Evolutionary conservation across 2,113 vertebrate genomes (phyloP).

Genomic region (Alces alces): DNA sequence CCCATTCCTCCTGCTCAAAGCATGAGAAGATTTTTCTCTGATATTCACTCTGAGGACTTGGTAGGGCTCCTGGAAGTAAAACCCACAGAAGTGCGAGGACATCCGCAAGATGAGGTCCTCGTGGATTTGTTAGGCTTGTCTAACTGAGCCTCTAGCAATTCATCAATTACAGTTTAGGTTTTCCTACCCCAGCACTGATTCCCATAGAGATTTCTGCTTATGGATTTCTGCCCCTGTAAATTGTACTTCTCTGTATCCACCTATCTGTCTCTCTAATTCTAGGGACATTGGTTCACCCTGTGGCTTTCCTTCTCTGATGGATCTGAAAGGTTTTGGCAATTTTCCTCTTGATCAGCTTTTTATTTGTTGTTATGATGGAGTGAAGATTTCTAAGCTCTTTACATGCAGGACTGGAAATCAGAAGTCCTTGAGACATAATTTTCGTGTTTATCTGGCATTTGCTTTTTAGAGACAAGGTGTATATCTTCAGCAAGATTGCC

Average conservation of each 20-base stretch:
- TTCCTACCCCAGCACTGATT: neutral
- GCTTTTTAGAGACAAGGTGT: conserved; percentile 93
- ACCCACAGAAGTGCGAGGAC: neutral
- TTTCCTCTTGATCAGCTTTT: neutral
- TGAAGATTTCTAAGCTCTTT: neutral
- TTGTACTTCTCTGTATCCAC: neutral
- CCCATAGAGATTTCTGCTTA: neutral
- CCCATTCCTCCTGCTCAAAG: neutral
- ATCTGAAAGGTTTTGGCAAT: neutral
- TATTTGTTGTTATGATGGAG: neutral
- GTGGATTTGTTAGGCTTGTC: neutral
- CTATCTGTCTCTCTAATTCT: neutral
- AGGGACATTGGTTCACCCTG: neutral
- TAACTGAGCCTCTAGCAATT: neutral
- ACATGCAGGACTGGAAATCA: neutral
- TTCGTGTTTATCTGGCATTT: conserved; percentile 92
- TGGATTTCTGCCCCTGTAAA: neutral
- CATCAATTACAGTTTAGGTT: neutral
- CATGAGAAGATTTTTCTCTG: neutral
- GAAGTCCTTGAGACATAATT: conserved; percentile 87
- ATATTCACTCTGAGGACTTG: neutral
- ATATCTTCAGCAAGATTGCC: conserved; percentile 82
- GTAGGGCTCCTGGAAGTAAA: neutral
- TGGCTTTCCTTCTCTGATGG: neutral
- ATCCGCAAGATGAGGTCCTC: neutral